phyloP scores from a whole-genome alignment of 2,113 vertebrate genomes.

The Eolophus roseicapilla region DNA sequence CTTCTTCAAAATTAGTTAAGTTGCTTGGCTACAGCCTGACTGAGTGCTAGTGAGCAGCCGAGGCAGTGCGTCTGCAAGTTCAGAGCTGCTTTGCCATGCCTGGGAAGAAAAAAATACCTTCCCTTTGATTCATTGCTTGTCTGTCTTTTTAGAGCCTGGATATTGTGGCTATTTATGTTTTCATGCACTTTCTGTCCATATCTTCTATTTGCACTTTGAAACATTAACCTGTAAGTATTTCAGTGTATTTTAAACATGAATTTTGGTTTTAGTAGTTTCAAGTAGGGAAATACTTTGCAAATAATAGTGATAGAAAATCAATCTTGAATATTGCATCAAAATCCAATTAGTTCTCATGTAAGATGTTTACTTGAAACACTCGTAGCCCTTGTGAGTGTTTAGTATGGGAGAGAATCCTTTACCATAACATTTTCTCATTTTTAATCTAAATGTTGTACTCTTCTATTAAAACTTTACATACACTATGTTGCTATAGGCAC shows the following conservation, averaged over 20 bases:
- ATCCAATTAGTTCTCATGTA: neutral
- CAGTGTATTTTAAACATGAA: neutral
- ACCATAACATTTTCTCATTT: neutral
- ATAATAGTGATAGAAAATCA: neutral
- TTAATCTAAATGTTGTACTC: neutral
- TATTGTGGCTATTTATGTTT: neutral
- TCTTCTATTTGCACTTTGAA: neutral
- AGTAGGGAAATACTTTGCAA: neutral
- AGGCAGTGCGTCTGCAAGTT: neutral
- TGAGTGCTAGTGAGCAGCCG: neutral
- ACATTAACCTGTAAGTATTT: neutral
- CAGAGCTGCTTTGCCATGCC: neutral
- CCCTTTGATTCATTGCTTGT: neutral
- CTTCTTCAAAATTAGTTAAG: neutral
- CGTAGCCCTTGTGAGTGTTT: neutral
- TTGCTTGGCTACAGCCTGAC: neutral
- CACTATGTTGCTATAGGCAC: neutral
- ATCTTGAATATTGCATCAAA: neutral
- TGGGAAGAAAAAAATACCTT: neutral
- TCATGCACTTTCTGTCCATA: neutral
- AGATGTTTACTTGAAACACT: neutral
- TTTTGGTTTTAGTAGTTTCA: neutral
- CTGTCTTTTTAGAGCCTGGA: neutral
- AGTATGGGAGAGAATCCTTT: neutral
- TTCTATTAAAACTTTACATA: neutral